These are phyloP conservation scores for Pogonognathellus flavescens DNA, from an alignment of 1,140 invertebrate genomes.

Conservation along the genomic window DNA sequence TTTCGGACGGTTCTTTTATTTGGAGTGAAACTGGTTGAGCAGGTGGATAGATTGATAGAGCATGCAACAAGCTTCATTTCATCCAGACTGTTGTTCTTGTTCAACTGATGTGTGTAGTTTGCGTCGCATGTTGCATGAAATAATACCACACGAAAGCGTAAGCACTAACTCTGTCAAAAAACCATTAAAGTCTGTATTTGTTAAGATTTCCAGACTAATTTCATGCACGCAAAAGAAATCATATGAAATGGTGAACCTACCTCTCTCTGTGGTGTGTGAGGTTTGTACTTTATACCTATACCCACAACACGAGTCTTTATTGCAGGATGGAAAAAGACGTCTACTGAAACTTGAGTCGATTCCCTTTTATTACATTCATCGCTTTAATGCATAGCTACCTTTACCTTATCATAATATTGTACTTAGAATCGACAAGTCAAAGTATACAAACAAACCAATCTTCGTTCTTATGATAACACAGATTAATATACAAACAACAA, in stretches of 20 bases:
- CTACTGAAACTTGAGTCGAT: neutral
- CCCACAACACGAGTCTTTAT: neutral
- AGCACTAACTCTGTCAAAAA: slow-evolving; percentile 41
- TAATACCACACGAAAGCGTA: slow-evolving; percentile 52
- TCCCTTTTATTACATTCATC: neutral
- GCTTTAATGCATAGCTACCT: neutral
- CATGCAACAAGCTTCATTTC: slow-evolving; percentile 38
- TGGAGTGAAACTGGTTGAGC: slow-evolving; percentile 34
- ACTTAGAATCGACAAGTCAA: neutral
- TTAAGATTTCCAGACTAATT: slow-evolving; percentile 49
- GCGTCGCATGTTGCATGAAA: slow-evolving; percentile 40
- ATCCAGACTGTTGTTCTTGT: neutral
- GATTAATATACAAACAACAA: neutral
- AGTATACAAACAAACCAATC: slow-evolving; percentile 4
- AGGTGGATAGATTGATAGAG: slow-evolving; percentile 6
- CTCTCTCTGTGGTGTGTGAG: neutral
- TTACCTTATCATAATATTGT: slow-evolving; percentile 36
- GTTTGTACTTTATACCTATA: neutral
- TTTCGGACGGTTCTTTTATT: slow-evolving; percentile 31
- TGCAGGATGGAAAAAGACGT: neutral
- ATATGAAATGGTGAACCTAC: neutral
- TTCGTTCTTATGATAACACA: neutral
- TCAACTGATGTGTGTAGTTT: neutral
- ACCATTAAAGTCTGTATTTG: slow-evolving; percentile 50
- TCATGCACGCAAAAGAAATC: slow-evolving; percentile 18